Conservation (phyloP, 2,888 invertebrate genomes). For the Macaria notata region DNA sequence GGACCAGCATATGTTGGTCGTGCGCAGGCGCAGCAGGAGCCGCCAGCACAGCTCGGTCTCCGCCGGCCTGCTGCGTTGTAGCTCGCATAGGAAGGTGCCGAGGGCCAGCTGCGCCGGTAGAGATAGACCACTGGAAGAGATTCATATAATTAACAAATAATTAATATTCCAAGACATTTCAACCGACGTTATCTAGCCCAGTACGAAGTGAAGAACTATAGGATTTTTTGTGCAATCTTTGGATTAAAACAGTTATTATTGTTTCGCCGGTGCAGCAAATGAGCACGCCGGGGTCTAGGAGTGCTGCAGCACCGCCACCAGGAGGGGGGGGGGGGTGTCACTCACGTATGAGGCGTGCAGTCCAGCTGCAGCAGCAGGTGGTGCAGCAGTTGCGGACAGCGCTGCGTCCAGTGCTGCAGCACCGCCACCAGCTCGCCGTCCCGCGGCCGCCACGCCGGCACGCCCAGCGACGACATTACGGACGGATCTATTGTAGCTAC, state of each 20-base stretch:
- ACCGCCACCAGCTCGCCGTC: slow-evolving; percentile 47
- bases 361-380: slow-evolving; percentile 56
- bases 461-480: slow-evolving; percentile 43
- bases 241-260: too few species aligned
- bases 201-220: too few species aligned
- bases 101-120: slow-evolving; percentile 56
- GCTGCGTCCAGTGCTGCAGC: slow-evolving; percentile 57
- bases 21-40: slow-evolving; percentile 49
- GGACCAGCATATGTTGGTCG: slow-evolving; percentile 61
- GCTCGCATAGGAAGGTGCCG: slow-evolving; percentile 54
- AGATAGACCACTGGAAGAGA: slow-evolving; percentile 54
- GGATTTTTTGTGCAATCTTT: too few species aligned
- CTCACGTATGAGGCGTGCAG: slow-evolving; percentile 65
- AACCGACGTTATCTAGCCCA: too few species aligned
- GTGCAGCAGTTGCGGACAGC: slow-evolving; percentile 53
- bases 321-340: not conserved
- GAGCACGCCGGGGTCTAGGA: too few species aligned
- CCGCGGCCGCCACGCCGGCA: slow-evolving; percentile 59
- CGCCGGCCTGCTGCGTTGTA: slow-evolving; percentile 18
- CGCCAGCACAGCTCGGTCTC: slow-evolving; percentile 60
- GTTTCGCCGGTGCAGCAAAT: too few species aligned
- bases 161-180: too few species aligned
- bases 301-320: too few species aligned
- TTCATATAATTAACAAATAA: too few species aligned
- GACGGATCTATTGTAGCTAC: slow-evolving; percentile 48